Base-by-base conservation (phyloP, 2,113 vertebrate genomes). In the Elachura formosa region DNA sequence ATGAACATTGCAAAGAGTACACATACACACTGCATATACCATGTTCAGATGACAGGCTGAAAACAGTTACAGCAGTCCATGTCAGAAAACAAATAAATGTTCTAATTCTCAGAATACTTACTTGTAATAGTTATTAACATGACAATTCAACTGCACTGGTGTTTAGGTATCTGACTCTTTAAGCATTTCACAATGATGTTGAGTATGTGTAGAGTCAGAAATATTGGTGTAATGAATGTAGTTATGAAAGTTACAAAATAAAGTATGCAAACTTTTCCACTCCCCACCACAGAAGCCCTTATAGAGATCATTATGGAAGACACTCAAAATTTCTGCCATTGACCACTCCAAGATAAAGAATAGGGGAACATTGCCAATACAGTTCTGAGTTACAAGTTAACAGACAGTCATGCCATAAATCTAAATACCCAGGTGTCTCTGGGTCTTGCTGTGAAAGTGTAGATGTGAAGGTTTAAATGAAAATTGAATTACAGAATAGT, bases 151-250 rank as follows among this genome's bases (percentile, higher is more conserved):
- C 46, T 61, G 14, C 56, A 62, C 48, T 73, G 14, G 29, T 59
- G 29, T 59, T 62, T 13, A 52, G 28, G 28, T 31, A 51, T 31
- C 41, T 41, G 40, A 17, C 13, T 34, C 18, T 9, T 6, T 2
- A 49, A n/a, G 9, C 41, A 49, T 55, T 81, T 74, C 74, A 64
- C 45, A 14, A 2, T 34, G 36, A 78, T 61, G 29, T 21, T 66
- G 26, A 75, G 14, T 20, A 23, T 12, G 33, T 7, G 13, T 68
- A 38, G 10, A 26, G 48, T 56, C 51, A 86, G 56, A 66, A 82
- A 43, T 25, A 13, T 26, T 54, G 28, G 48, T 5, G 0, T 56
- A 59, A 59, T 0, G 0, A 83, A 74, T 18, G 18, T 18, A 69
- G 54, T 31, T 7, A 48, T 5, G 22, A 66, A 74, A 92, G 34